Conservation (phyloP, 2,797 vertebrate species). For the Martes flavigula region DNA sequence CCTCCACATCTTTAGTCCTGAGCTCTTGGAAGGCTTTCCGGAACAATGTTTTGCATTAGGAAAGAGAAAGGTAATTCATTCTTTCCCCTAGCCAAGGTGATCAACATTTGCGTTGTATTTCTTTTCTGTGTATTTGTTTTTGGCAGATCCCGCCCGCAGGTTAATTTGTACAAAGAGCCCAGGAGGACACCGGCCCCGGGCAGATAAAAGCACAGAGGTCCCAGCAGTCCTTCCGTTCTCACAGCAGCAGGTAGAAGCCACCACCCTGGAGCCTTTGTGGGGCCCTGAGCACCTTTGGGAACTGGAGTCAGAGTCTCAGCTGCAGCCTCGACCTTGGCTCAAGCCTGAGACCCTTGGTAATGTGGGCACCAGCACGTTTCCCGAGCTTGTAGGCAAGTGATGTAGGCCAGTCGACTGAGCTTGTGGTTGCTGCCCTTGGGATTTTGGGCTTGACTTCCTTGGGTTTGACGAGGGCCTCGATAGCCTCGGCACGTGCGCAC, state of each 20-base stretch:
- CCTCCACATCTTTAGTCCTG: neutral
- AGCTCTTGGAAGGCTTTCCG: neutral
- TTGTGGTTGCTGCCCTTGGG: neutral
- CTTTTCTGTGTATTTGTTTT: neutral
- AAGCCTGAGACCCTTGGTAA: no score
- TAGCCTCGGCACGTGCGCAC: fast-evolving
- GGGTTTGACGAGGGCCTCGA: neutral
- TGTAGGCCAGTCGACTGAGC: neutral
- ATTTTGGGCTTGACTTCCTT: neutral
- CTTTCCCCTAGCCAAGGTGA: neutral
- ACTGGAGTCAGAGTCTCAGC: neutral
- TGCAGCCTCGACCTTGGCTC: neutral
- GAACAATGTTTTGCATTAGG: neutral
- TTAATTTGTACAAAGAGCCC: neutral
- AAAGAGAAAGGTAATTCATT: neutral
- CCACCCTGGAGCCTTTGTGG: neutral
- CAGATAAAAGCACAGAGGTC: neutral
- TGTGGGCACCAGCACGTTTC: neutral
- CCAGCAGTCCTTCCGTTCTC: neutral
- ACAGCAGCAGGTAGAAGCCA: neutral
- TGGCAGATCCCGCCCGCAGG: no score
- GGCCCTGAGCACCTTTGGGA: neutral
- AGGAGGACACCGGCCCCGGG: neutral
- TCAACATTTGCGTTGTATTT: neutral
- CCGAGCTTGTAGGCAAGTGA: neutral